Percentiles rank a stretch among this genome's conserved stretches.
These are phyloP conservation scores for Campoplex capitator DNA, from an alignment of 2,888 invertebrate genomes.

Conservation along the genomic window DNA sequence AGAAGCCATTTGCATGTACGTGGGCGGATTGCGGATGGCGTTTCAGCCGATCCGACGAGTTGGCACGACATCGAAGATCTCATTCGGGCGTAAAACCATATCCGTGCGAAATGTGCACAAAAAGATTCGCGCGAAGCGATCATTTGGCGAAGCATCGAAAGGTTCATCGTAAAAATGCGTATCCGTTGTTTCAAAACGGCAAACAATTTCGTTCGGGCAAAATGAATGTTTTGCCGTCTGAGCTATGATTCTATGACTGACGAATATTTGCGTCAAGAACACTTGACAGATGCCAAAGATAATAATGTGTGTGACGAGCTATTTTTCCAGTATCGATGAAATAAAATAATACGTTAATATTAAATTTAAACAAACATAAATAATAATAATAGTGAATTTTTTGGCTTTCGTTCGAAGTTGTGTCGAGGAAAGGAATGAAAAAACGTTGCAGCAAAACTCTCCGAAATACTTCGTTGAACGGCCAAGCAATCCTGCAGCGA, in stretches of 20 bases:
- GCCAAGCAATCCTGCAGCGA: conserved; percentile 53
- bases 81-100: conserved; percentile 98
- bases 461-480: conserved; percentile 21
- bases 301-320: conserved; percentile 1
- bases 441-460: conserved; percentile 2
- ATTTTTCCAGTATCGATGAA: conserved; percentile 8
- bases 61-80: conserved; percentile 96
- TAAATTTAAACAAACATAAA: not conserved
- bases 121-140: conserved; percentile 96
- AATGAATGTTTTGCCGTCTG: conserved; percentile 76
- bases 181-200: conserved; percentile 77
- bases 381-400: not conserved
- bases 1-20: conserved; percentile 90
- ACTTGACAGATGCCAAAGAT: conserved; percentile 52
- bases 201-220: conserved; percentile 78
- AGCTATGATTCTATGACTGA: conserved; percentile 70
- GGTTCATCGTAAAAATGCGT: conserved; percentile 89
- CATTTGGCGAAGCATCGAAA: conserved; percentile 97
- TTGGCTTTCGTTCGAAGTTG: not conserved
- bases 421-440: conserved; percentile 35
- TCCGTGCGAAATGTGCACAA: conserved; percentile 94
- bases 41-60: conserved; percentile 97
- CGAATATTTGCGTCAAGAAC: conserved; percentile 12
- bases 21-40: conserved; percentile 95
- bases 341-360: not conserved